These are phyloP conservation scores for Ophion slaviceki DNA, from an alignment of 2,888 invertebrate genomes.

Conservation along the genomic window DNA sequence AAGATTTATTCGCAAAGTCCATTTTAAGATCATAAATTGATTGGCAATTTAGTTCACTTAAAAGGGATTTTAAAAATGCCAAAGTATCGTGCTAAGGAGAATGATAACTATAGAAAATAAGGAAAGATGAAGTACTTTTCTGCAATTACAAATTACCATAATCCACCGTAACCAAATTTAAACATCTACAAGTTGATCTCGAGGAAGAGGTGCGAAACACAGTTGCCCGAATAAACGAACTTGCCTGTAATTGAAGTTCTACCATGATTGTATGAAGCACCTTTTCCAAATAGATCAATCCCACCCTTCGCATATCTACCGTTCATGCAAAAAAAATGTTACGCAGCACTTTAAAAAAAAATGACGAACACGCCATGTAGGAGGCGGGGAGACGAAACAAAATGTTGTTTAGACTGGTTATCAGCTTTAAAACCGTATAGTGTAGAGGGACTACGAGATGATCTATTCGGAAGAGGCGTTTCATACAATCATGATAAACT, in stretches of 20 bases:
- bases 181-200: conserved; percentile 41
- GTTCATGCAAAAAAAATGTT: neutral
- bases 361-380: no score
- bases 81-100: neutral
- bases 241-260: conserved; percentile 17
- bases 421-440: no score
- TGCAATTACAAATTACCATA: no score
- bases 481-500: no score
- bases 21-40: neutral
- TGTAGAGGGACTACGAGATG: no score
- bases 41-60: no score
- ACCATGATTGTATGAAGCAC: conserved; percentile 27
- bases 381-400: no score
- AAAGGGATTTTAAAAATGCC: no score
- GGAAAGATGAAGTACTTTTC: neutral
- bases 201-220: conserved; percentile 39
- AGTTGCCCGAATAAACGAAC: conserved; percentile 24
- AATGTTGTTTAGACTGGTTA: no score
- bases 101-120: neutral
- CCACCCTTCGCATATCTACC: conserved; percentile 1
- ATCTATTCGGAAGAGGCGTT: no score
- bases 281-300: conserved; percentile 32
- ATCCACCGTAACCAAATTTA: conserved; percentile 32
- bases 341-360: neutral
- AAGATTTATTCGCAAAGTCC: neutral